phyloP scores from a whole-genome alignment of 2,113 vertebrate genomes.

The Microtus oregoni region DNA sequence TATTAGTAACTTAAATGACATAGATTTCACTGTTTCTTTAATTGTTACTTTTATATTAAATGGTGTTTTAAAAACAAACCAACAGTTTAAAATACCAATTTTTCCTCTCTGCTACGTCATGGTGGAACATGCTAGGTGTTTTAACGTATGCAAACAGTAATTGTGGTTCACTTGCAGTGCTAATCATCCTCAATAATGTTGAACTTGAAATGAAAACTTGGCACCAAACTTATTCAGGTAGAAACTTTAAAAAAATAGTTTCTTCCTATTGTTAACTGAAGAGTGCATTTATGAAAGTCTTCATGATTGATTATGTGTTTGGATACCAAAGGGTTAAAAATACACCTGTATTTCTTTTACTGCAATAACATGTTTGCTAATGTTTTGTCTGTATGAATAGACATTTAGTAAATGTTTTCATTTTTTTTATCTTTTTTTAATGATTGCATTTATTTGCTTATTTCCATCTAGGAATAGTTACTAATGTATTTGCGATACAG shows the following conservation, averaged over 20 bases:
- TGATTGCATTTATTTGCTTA: slow-evolving; percentile 89
- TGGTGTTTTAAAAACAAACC: slow-evolving; percentile 21
- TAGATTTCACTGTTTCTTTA: not conserved
- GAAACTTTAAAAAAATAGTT: slow-evolving; percentile 76
- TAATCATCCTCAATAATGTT: not conserved
- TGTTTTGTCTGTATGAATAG: slow-evolving; percentile 84
- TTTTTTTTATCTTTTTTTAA: slow-evolving; percentile 85
- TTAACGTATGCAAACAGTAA: slow-evolving; percentile 29
- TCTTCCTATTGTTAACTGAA: slow-evolving; percentile 76
- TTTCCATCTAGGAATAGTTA: slow-evolving; percentile 90
- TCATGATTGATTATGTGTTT: slow-evolving; percentile 77
- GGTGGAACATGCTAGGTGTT: not conserved
- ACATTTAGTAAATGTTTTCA: slow-evolving; percentile 84
- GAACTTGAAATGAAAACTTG: slow-evolving; percentile 87
- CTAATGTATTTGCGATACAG: slow-evolving; percentile 89
- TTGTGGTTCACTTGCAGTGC: not conserved
- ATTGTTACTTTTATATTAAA: not conserved
- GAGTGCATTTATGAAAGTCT: slow-evolving; percentile 70
- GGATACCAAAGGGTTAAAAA: slow-evolving; percentile 91
- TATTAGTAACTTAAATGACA: not conserved
- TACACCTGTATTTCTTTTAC: slow-evolving; percentile 80
- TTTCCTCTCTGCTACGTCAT: slow-evolving; percentile 35
- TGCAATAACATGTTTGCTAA: slow-evolving; percentile 84
- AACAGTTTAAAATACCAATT: not conserved
- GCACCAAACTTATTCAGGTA: slow-evolving; percentile 86